phyloP scores from a whole-genome alignment of 2,888 invertebrate genomes.

The Mactromeris polynyma region DNA sequence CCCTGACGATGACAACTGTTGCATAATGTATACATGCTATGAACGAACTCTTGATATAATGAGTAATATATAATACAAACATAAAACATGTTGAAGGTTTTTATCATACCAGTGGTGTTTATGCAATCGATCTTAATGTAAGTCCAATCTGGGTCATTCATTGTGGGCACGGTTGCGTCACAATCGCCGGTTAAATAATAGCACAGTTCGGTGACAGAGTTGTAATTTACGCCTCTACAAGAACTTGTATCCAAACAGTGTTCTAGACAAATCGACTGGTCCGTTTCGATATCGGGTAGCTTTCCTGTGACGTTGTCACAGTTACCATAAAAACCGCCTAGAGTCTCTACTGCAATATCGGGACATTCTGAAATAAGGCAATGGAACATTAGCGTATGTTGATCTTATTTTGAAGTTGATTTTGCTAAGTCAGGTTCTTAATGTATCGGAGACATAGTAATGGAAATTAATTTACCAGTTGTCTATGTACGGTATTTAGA shows the following conservation, averaged over 20 bases:
- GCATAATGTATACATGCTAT: too few species aligned
- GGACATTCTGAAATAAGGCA: neutral
- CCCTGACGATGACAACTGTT: too few species aligned
- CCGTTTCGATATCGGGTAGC: neutral
- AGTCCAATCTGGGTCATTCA: neutral
- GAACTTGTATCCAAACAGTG: neutral
- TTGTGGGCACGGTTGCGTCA: neutral
- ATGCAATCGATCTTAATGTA: neutral
- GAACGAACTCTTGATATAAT: too few species aligned
- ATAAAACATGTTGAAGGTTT: neutral
- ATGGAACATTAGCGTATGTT: too few species aligned
- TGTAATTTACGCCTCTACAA: neutral
- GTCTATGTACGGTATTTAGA: too few species aligned
- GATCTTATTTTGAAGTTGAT: too few species aligned
- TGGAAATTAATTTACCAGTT: too few species aligned
- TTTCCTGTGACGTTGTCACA: neutral
- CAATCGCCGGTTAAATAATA: neutral
- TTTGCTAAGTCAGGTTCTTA: too few species aligned
- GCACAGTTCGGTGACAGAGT: neutral
- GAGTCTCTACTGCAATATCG: neutral
- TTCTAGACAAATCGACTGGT: neutral
- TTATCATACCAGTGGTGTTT: neutral
- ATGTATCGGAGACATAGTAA: too few species aligned
- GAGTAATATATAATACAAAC: neutral
- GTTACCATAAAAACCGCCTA: neutral